These are phyloP conservation scores for Pangasianodon hypophthalmus DNA, from an alignment of 2,113 vertebrate species.

Conservation along the genomic window DNA sequence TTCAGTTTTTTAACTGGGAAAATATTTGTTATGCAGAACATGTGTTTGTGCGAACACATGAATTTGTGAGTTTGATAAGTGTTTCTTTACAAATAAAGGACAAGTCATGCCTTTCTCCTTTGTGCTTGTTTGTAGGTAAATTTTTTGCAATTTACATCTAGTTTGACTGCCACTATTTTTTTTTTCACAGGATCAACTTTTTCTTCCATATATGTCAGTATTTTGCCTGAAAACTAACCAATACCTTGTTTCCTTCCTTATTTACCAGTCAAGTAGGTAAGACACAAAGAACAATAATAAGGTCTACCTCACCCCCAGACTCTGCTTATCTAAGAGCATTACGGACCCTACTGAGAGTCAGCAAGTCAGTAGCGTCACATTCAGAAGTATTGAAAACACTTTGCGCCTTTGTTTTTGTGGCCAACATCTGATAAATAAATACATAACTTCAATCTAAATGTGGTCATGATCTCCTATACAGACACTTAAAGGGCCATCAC, in stretches of 20 bases:
- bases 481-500: neutral
- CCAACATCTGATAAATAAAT: neutral
- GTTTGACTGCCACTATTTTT: slow-evolving; percentile 12
- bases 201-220: slow-evolving; percentile 32
- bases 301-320: neutral
- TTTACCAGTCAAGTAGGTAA: slow-evolving; percentile 47
- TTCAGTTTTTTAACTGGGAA: neutral
- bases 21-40: neutral
- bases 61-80: neutral
- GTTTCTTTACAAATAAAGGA: neutral
- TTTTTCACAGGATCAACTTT: neutral
- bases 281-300: neutral
- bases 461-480: neutral
- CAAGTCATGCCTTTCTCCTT: neutral
- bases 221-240: neutral
- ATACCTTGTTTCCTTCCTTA: slow-evolving; percentile 16
- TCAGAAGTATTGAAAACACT: neutral
- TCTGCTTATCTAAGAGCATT: slow-evolving; percentile 61
- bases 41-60: neutral
- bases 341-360: neutral
- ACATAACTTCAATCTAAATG: neutral
- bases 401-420: neutral
- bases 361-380: neutral
- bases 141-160: slow-evolving; percentile 24
- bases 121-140: slow-evolving; percentile 1